A percentile compares a stretch with the other conserved stretches of the same genome.
These are phyloP conservation scores for Hemibagrus wyckioides DNA, from an alignment of 2,113 vertebrate genomes.

Conservation along the genomic window DNA sequence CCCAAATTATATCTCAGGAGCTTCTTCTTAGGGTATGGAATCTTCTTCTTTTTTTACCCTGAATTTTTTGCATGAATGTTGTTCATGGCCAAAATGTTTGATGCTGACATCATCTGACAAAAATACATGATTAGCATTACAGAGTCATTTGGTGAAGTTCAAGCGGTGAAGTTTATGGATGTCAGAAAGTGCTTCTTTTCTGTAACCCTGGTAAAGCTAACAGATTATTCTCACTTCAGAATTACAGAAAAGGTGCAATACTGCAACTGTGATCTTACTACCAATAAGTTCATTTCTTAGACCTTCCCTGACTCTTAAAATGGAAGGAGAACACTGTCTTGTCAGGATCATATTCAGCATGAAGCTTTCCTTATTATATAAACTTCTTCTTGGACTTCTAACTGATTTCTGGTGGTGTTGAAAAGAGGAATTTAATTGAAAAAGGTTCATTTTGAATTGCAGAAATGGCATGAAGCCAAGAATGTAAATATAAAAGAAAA, in stretches of 20 bases:
- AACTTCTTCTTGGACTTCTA: not conserved
- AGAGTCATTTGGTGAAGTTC: not conserved
- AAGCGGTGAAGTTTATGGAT: too few relatives aligned
- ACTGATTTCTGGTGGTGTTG: not conserved
- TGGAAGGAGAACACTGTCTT: not conserved
- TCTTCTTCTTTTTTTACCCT: not conserved
- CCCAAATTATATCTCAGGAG: not conserved
- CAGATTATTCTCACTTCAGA: not conserved
- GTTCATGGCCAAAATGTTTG: not conserved
- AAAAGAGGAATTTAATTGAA: not conserved
- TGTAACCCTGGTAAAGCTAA: not conserved
- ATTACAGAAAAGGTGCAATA: not conserved
- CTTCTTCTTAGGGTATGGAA: not conserved
- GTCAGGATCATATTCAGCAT: not conserved
- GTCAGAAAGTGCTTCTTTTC: not conserved
- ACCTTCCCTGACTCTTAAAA: too few relatives aligned
- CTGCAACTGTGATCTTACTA: conserved; percentile 22
- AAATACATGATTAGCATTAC: not conserved
- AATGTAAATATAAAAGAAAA: too few relatives aligned
- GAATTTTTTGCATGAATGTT: not conserved
- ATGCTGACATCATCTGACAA: not conserved
- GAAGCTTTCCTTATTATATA: too few relatives aligned
- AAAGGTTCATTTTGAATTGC: not conserved
- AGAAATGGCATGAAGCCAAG: not conserved
- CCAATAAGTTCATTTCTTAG: too few relatives aligned